Conservation (phyloP, 2,888 invertebrate genomes). For the Netelia fuscicornis region DNA sequence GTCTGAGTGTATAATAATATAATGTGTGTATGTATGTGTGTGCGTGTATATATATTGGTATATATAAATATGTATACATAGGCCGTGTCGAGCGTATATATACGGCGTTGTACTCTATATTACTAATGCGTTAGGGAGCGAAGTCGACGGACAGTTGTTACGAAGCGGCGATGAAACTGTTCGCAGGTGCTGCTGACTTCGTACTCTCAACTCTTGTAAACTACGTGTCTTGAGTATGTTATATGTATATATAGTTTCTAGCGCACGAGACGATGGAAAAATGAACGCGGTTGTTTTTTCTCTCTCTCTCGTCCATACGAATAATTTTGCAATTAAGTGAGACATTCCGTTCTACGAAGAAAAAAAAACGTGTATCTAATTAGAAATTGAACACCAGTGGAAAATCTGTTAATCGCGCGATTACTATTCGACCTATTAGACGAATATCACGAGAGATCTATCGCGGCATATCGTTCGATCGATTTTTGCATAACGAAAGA, state of each 20-base stretch:
- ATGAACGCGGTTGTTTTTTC: background rate
- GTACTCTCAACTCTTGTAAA: slow-evolving; percentile 39
- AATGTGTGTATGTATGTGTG: background rate
- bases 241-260: slow-evolving; percentile 4
- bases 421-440: no score
- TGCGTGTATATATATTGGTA: background rate
- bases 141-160: slow-evolving; percentile 64
- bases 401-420: background rate
- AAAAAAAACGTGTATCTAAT: slow-evolving; percentile 48
- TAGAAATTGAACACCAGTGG: slow-evolving; percentile 53
- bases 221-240: background rate
- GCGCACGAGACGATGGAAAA: slow-evolving; percentile 22
- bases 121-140: slow-evolving; percentile 51
- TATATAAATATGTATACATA: slow-evolving; percentile 3
- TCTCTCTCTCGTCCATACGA: slow-evolving; percentile 29
- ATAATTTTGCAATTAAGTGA: slow-evolving; percentile 63
- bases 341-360: slow-evolving; percentile 36
- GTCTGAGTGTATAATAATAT: slow-evolving; percentile 52
- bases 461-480: no score
- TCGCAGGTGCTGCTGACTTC: slow-evolving; percentile 60
- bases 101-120: slow-evolving; percentile 42
- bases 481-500: no score
- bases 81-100: slow-evolving; percentile 6
- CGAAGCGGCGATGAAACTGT: slow-evolving; percentile 62
- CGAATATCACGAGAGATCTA: no score